Conservation (phyloP, 2,888 invertebrate species). For the Philereme vetulata region DNA sequence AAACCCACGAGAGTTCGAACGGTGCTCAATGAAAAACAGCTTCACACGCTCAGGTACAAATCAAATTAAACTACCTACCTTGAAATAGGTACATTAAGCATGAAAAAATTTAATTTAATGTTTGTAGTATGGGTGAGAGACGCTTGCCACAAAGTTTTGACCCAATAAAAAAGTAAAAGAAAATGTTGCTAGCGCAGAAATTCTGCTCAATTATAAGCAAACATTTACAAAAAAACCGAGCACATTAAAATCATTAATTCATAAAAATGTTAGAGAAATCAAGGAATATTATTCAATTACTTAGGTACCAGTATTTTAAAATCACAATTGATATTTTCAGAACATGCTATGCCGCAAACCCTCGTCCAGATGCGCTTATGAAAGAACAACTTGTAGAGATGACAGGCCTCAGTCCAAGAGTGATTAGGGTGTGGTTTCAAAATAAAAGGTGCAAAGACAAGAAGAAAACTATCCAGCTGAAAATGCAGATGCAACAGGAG, state of each 20-base stretch:
- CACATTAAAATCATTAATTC: too few relatives aligned
- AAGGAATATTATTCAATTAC: too few relatives aligned
- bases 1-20: slow-evolving; percentile 99
- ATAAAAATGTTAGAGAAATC: too few relatives aligned
- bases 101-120: background rate
- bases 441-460: slow-evolving; percentile 99
- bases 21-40: slow-evolving; percentile 98
- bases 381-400: slow-evolving; percentile 99
- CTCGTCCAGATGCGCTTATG: slow-evolving; percentile 99
- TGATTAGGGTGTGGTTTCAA: slow-evolving; percentile 99
- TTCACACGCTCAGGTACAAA: slow-evolving; percentile 93
- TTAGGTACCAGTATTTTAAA: background rate
- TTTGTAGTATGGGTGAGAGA: background rate
- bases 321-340: slow-evolving; percentile 55
- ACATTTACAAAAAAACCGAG: background rate
- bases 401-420: slow-evolving; percentile 98
- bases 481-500: slow-evolving; percentile 98
- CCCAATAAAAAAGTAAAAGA: background rate
- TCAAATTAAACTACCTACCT: background rate
- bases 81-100: background rate
- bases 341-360: slow-evolving; percentile 98
- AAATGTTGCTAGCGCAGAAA: slow-evolving; percentile 1
- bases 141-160: background rate
- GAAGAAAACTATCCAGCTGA: slow-evolving; percentile 97
- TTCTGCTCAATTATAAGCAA: background rate